Base-by-base conservation (phyloP, 2,113 vertebrate species). In the Psilopsiagon aymara region DNA sequence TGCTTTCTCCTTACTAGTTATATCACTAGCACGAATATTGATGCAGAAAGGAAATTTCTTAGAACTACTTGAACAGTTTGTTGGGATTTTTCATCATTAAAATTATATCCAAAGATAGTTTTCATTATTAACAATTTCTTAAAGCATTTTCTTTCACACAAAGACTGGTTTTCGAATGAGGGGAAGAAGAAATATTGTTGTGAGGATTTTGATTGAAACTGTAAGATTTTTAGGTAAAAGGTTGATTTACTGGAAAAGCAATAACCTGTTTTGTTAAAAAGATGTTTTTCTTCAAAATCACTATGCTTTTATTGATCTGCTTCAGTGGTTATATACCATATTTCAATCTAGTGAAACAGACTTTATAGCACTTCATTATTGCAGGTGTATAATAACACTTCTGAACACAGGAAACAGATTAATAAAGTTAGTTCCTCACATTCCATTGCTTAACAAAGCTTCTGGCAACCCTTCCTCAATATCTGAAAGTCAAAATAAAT, bases 221-320 rank as follows among this genome's bases (percentile, higher is more conserved):
- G 49, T 31, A 77, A 52, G n/a, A 37, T 18, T 86, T 88, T 81
- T 70, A 88, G 21, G 27, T 90, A 70, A 83, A 70, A 80, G 46
- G 52, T 37, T 87, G 47, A 90, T 90, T 88, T 74, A 93, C 60
- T 92, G 73, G 82, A 74, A 85, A 94, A 91, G 14, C 19, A 93
- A 81, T 71, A 81, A 86, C 74, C 23, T 60, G 5, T 78, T 93
- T 81, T 86, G 71, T 94, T 94, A 74, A 94, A 94, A 82, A 92
- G 43, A 71, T 31, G 53, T 80, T 86, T 87, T 92, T 83, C 63
- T 63, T 86, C 71, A 86, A 86, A 95, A 81, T 77, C 43, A 25
- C 59, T 73, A 19, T 47, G 20, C 43, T 82, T 94, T 66, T 86
- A 96, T 96, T 88, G 88, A 93, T 93, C 79, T 83, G 46, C 23